A percentile compares a stretch with the other conserved stretches of the same genome.
These are phyloP conservation scores for Mus minutoides DNA, from an alignment of 2,797 vertebrate genomes.

Conservation along the genomic window DNA sequence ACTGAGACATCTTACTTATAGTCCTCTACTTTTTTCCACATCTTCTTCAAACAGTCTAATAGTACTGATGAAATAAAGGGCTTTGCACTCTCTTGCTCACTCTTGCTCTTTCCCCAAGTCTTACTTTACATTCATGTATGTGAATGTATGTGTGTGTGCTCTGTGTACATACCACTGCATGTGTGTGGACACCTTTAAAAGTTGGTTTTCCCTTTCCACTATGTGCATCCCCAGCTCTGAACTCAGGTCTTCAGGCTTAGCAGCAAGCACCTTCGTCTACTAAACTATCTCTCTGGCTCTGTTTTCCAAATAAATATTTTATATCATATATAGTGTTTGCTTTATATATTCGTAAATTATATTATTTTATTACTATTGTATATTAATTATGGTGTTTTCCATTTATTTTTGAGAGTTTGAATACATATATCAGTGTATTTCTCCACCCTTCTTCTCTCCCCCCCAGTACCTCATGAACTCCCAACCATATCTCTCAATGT, in stretches of 20 bases:
- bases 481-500: neutral
- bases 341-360: neutral
- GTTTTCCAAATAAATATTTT: neutral
- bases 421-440: neutral
- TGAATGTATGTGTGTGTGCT: neutral
- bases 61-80: neutral
- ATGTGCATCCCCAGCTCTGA: neutral
- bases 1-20: neutral
- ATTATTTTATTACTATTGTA: neutral
- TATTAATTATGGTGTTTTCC: neutral
- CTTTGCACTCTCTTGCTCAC: neutral
- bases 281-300: neutral
- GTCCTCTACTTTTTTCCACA: neutral
- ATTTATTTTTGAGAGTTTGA: neutral
- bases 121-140: neutral
- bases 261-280: neutral
- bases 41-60: neutral
- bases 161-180: neutral
- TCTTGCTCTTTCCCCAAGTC: neutral
- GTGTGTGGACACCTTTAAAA: neutral
- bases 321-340: neutral
- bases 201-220: neutral
- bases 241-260: neutral
- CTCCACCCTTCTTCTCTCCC: neutral
- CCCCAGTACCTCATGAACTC: neutral